phyloP scores from a whole-genome alignment of 2,113 vertebrate genomes.

The Macroglossus sobrinus region DNA sequence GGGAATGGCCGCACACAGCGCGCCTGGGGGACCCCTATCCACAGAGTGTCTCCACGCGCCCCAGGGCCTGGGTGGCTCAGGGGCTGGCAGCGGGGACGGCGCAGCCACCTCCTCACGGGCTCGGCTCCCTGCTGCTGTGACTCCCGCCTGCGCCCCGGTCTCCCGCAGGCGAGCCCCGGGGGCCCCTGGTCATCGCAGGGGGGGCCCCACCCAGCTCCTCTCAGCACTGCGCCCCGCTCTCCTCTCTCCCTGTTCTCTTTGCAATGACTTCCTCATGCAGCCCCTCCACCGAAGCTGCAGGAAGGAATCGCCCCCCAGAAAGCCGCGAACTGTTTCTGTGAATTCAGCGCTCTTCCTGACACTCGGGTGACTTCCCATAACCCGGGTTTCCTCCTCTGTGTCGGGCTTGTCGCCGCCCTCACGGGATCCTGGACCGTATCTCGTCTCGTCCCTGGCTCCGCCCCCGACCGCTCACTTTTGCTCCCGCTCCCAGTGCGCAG shows the following conservation, averaged over 20 bases:
- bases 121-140: fast-evolving
- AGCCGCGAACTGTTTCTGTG: not conserved
- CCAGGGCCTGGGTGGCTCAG: not conserved
- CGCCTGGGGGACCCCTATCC: fast-evolving
- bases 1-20: fast-evolving
- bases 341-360: not conserved
- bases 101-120: fast-evolving
- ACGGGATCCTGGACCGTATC: not conserved
- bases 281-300: fast-evolving
- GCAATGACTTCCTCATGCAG: not conserved
- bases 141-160: not conserved
- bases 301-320: not conserved
- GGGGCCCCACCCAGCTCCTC: not conserved
- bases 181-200: not conserved
- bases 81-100: too few species aligned
- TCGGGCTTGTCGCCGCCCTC: not conserved
- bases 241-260: not conserved
- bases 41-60: too few species aligned
- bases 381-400: fast-evolving
- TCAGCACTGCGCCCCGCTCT: not conserved
- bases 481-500: fast-evolving
- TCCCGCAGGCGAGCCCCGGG: not conserved
- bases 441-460: not conserved
- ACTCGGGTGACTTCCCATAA: not conserved
- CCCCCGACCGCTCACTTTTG: fast-evolving